Percentiles rank a stretch among this genome's conserved stretches.
Conservation (phyloP, 2,797 vertebrate species). For the Oryzias sinensis region DNA sequence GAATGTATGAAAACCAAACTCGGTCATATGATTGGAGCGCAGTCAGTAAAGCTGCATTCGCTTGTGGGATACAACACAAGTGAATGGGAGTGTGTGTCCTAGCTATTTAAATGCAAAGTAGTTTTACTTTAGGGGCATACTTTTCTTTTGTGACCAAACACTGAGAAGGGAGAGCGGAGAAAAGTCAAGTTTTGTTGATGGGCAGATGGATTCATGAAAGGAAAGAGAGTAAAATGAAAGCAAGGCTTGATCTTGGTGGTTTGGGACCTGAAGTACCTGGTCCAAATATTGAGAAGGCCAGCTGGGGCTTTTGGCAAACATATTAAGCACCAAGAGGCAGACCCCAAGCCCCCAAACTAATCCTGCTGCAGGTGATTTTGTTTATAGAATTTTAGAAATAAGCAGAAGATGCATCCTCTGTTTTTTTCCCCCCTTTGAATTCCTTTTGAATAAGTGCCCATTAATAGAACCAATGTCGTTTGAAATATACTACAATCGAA, state of each 20-base stretch:
- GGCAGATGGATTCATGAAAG: conserved; percentile 39
- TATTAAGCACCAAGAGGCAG: conserved; percentile 63
- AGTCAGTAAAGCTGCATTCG: conserved; percentile 5
- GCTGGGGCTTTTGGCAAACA: conserved; percentile 73
- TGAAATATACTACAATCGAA: too few species aligned
- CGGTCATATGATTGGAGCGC: conserved; percentile 12
- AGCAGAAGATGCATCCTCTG: conserved; percentile 28
- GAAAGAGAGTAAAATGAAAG: conserved; percentile 46
- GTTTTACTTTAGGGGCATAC: conserved; percentile 11
- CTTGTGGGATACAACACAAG: neutral
- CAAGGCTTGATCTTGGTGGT: conserved; percentile 39
- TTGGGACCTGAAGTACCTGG: conserved; percentile 59
- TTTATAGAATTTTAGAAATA: conserved; percentile 54
- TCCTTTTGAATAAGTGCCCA: neutral
- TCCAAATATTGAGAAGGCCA: conserved; percentile 67
- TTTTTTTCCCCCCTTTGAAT: conserved; percentile 17
- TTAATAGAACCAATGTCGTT: too few species aligned
- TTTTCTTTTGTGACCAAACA: conserved; percentile 35
- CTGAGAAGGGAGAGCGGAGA: conserved; percentile 24
- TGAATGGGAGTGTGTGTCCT: neutral
- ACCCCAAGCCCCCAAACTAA: conserved; percentile 60
- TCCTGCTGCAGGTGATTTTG: conserved; percentile 67
- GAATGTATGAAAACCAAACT: conserved; percentile 21
- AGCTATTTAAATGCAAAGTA: conserved; percentile 2
- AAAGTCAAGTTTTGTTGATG: conserved; percentile 41